A percentile compares a stretch with the other conserved stretches of the same genome.
Conservation (phyloP, 2,113 vertebrate genomes). For the Gnathonemus longibarbis region DNA sequence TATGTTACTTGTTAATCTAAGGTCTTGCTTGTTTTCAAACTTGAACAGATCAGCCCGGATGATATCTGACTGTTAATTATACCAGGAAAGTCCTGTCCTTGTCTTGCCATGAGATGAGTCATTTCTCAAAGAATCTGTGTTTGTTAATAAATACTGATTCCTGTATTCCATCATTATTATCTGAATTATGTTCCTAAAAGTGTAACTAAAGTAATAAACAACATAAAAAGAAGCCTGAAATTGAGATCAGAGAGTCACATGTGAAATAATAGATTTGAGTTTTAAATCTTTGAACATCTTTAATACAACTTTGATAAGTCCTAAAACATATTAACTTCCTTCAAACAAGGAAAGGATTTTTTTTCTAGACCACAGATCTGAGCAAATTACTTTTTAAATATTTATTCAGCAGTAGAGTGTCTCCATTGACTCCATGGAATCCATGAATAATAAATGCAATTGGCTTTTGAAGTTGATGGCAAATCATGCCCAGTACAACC, state of each 20-base stretch:
- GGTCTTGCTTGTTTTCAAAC: not conserved
- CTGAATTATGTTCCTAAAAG: not conserved
- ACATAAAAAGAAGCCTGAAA: not conserved
- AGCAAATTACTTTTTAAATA: conserved; percentile 1
- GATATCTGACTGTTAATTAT: not conserved
- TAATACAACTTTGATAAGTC: conserved; percentile 6
- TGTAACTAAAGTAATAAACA: not conserved
- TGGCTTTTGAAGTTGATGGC: conserved; percentile 10
- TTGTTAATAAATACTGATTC: not conserved
- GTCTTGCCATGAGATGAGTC: not conserved
- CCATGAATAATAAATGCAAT: conserved; percentile 10
- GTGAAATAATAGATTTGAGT: conserved; percentile 5
- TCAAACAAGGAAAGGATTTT: conserved; percentile 4
- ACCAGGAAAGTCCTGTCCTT: not conserved
- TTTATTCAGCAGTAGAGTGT: not conserved
- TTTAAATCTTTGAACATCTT: conserved; percentile 5
- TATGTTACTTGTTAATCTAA: not conserved
- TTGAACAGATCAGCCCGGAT: not conserved
- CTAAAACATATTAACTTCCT: conserved; percentile 6
- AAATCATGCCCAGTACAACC: conserved; percentile 4
- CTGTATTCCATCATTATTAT: not conserved
- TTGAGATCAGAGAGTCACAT: not conserved
- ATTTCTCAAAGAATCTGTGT: not conserved
- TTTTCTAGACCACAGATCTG: not conserved
- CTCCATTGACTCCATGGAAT: not conserved